Evolutionary conservation across 2,888 invertebrate genomes (phyloP), one percentile per base, ranked within the genome.

Genomic region (Tricholauxania praeusta): DNA sequence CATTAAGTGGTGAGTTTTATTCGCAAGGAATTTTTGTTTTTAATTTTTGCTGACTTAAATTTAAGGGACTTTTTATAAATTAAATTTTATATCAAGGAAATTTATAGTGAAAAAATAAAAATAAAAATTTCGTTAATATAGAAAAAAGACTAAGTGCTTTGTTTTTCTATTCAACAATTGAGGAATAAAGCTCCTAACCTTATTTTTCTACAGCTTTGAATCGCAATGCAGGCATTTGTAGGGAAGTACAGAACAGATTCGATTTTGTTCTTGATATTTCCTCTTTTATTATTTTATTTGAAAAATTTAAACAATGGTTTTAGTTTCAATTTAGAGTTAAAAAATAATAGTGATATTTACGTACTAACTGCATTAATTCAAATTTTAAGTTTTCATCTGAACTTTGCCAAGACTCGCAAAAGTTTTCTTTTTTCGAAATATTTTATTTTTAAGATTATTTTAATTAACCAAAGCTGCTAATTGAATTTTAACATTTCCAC

Each of bases 401-500:
- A 3, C 2, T 55, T 15, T n/a, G 3, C 10, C 4, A 55, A n/a
- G 19, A 19, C 17, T 12, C 19, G 19, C 12, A 55, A 19, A 15
- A 19, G 19, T 55, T 55, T 55, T 55, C 4, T 55, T 55, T 19
- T 55, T 2, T 0, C 0, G 7, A 55, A 55, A 55, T 55, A 2
- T 55, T n/a, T 55, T 6, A 1, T 55, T 55, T 15, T 55, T 55
- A 55, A 12, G 19, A 55, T 28, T 57, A 57, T 57, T 28, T 57
- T 57, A 57, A 57, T 57, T 57, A 57, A 57, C 57, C 28, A 15
- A 57, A 57, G 28, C 14, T 57, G 8, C 22, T 57, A 14, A 14
- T 19, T 57, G 28, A 28, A 28, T 28, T 57, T 57, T 39, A 39
- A 39, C 39, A 57, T 57, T 19, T 57, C 4, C 28, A 19, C 10